phyloP scores from a whole-genome alignment of 2,888 invertebrate genomes.

The Meteorus cinctellus region DNA sequence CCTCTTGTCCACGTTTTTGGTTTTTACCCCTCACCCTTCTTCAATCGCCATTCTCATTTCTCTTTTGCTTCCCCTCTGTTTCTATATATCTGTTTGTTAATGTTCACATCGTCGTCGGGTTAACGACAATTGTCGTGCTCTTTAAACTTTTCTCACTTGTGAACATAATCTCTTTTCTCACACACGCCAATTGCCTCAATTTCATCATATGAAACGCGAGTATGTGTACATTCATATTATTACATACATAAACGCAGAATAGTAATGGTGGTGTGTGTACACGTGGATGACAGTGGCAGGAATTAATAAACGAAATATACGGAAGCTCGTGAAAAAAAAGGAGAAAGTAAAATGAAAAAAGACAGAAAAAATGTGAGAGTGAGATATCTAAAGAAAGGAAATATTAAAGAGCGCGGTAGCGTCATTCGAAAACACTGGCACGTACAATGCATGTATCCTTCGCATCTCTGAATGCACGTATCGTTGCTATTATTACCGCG shows the following conservation, averaged over 20 bases:
- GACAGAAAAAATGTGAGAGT: neutral
- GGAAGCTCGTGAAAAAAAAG: neutral
- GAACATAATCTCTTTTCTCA: neutral
- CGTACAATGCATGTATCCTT: slow-evolving; percentile 51
- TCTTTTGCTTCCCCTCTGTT: neutral
- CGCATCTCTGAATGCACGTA: slow-evolving; percentile 60
- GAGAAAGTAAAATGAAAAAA: slow-evolving; percentile 3
- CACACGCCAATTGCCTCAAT: slow-evolving; percentile 8
- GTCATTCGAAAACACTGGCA: slow-evolving; percentile 30
- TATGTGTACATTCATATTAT: neutral
- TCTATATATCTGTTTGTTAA: neutral
- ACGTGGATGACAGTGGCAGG: neutral
- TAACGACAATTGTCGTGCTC: slow-evolving; percentile 21
- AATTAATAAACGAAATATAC: slow-evolving; percentile 17
- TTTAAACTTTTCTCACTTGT: slow-evolving; percentile 22
- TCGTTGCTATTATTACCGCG: slow-evolving; percentile 60
- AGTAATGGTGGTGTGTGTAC: neutral
- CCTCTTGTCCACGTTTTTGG: too few species aligned
- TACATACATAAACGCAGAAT: neutral
- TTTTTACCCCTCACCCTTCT: too few species aligned
- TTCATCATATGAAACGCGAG: neutral
- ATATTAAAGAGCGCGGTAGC: slow-evolving; percentile 8
- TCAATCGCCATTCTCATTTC: too few species aligned
- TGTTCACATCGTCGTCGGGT: neutral
- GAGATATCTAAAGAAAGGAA: neutral